Conservation (phyloP, 2,888 invertebrate species). For the Melinaea marsaeus region DNA sequence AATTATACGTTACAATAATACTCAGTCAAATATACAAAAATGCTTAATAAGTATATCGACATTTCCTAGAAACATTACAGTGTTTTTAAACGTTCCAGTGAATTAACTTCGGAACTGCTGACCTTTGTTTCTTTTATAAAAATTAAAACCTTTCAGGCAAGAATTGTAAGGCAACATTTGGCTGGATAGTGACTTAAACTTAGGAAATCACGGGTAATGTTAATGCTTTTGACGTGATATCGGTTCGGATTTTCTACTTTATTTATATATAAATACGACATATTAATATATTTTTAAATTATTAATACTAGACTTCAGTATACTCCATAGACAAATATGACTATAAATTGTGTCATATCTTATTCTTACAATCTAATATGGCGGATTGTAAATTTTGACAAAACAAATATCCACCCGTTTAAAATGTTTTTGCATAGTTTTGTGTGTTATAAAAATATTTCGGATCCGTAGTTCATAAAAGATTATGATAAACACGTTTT, state of each 20-base stretch:
- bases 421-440: too few relatives aligned
- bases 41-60: conserved; percentile 11
- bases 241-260: conserved; percentile 12
- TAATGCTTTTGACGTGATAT: conserved; percentile 20
- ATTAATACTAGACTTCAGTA: too few relatives aligned
- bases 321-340: too few relatives aligned
- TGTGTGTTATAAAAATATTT: conserved; percentile 9
- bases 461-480: conserved; percentile 22
- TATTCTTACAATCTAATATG: not conserved
- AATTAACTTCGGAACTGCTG: conserved; percentile 42
- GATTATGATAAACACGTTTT: conserved; percentile 35
- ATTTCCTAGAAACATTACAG: conserved; percentile 13
- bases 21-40: conserved; percentile 3
- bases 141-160: conserved; percentile 59
- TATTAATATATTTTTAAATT: too few relatives aligned
- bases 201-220: conserved; percentile 43
- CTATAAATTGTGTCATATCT: not conserved
- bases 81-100: conserved; percentile 33
- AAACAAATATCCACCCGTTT: too few relatives aligned
- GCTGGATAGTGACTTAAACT: conserved; percentile 48
- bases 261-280: conserved; percentile 1
- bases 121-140: conserved; percentile 51
- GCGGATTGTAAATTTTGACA: not conserved
- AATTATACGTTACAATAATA: not conserved
- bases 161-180: conserved; percentile 45